Conservation (phyloP, 2,888 invertebrate species). For the Bombylius major region DNA sequence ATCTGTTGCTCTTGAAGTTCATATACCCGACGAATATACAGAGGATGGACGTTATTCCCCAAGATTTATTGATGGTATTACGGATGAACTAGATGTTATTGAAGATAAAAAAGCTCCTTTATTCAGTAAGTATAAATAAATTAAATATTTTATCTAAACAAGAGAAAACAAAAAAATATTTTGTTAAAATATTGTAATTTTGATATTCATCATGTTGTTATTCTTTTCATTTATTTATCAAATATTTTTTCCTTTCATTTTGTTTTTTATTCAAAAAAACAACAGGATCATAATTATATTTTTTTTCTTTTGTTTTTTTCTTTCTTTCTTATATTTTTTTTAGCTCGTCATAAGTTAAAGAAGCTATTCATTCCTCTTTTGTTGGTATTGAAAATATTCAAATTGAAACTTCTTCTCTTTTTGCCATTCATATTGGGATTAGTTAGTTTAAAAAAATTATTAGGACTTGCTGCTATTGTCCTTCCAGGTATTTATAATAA, state of each 20-base stretch:
- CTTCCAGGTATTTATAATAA: slow-evolving; percentile 44
- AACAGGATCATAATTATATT: neutral
- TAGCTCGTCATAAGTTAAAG: slow-evolving; percentile 69
- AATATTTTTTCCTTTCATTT: neutral
- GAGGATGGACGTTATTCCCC: slow-evolving; percentile 63
- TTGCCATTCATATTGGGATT: slow-evolving; percentile 70
- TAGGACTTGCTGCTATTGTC: slow-evolving; percentile 66
- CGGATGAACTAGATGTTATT: slow-evolving; percentile 67
- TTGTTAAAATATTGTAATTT: neutral
- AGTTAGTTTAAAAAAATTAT: slow-evolving; percentile 72
- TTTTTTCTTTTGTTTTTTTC: neutral
- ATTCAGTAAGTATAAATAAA: slow-evolving; percentile 53
- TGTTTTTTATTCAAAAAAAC: neutral
- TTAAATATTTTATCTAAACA: no score
- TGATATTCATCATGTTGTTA: neutral
- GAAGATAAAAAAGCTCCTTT: slow-evolving; percentile 70
- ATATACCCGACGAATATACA: slow-evolving; percentile 62
- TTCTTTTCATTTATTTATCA: neutral
- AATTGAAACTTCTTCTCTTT: slow-evolving; percentile 67
- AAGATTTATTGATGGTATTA: slow-evolving; percentile 70
- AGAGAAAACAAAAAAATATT: neutral
- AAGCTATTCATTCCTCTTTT: slow-evolving; percentile 72
- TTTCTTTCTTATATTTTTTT: slow-evolving; percentile 18
- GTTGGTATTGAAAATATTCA: slow-evolving; percentile 70
- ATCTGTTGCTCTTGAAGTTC: slow-evolving; percentile 62